These are phyloP conservation scores for Agelaius tricolor DNA, from an alignment of 2,113 vertebrate species.

Conservation along the genomic window DNA sequence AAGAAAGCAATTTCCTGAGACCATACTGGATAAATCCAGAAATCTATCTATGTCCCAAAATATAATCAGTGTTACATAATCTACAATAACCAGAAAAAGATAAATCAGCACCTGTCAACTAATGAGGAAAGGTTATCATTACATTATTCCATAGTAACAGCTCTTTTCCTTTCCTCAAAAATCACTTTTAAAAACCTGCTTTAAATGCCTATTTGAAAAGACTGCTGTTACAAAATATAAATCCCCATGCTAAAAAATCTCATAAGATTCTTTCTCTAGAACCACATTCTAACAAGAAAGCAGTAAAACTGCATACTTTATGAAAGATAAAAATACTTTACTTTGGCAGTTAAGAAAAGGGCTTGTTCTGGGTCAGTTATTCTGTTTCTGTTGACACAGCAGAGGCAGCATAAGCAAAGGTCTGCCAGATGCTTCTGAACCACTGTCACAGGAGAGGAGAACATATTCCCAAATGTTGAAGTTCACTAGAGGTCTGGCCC, in stretches of 20 bases:
- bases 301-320: background rate
- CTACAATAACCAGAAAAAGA: background rate
- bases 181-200: background rate
- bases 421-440: background rate
- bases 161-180: conserved; percentile 8
- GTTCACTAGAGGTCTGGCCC: background rate
- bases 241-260: background rate
- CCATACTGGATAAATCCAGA: background rate
- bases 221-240: background rate
- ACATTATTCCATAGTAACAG: background rate
- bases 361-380: background rate
- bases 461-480: background rate
- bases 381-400: background rate
- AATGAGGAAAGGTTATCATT: conserved; percentile 14
- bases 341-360: background rate
- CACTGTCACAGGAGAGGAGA: background rate
- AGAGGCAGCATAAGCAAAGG: background rate
- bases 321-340: background rate
- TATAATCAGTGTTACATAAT: background rate
- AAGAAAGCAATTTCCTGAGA: background rate
- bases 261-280: background rate
- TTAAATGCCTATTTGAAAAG: background rate
- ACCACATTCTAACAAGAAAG: background rate
- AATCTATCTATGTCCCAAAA: background rate
- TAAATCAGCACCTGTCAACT: conserved; percentile 36